phyloP scores from a whole-genome alignment of 2,113 vertebrate genomes.

The Nesoenas mayeri region DNA sequence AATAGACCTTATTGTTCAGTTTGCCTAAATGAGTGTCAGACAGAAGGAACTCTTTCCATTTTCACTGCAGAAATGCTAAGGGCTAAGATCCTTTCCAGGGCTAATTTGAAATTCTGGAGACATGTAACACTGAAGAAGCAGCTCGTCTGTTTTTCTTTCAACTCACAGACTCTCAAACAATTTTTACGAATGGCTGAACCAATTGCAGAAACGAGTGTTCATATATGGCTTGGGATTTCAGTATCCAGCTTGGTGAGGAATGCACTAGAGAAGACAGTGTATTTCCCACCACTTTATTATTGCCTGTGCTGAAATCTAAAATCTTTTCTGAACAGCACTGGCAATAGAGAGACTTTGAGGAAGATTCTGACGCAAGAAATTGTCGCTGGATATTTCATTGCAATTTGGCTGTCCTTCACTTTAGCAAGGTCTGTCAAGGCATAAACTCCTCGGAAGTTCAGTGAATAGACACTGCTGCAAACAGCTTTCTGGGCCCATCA shows the following conservation, averaged over 20 bases:
- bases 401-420: not conserved
- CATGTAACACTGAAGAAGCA: not conserved
- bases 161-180: not conserved
- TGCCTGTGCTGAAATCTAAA: not conserved
- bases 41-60: not conserved
- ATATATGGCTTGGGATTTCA: not conserved
- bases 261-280: not conserved
- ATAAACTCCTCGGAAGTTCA: not conserved
- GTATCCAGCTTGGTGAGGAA: not conserved
- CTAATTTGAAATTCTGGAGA: not conserved
- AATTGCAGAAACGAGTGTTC: not conserved
- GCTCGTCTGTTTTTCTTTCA: not conserved
- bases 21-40: not conserved
- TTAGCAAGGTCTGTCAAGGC: not conserved
- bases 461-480: not conserved
- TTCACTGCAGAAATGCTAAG: constrained; percentile 32
- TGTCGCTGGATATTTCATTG: not conserved
- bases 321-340: not conserved
- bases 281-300: not conserved
- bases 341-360: not conserved
- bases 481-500: not conserved
- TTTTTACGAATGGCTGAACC: not conserved
- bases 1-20: not conserved
- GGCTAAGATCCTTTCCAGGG: constrained; percentile 52
- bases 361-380: not conserved